Base-by-base conservation (phyloP, 2,797 vertebrate species). In the Amphiprion clarkii region DNA sequence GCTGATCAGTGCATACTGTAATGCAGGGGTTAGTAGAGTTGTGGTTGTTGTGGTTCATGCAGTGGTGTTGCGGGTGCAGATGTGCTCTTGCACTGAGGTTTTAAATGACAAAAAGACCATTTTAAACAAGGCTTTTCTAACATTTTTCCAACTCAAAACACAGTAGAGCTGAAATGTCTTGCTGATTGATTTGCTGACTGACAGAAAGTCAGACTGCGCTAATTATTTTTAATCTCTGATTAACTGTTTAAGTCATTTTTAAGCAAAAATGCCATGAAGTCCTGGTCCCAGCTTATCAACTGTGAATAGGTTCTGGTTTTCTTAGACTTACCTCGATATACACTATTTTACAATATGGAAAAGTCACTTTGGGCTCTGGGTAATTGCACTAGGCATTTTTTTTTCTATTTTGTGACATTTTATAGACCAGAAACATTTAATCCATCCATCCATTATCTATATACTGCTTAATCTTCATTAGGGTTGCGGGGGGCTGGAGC, bases 361-460 rank as follows among this genome's bases (percentile, higher is more conserved):
- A 25, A 0, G 14, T 65, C 29, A 52, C 40, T 40, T 23, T 56
- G 12, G 17, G 6, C 23, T 62, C 17, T n/a, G 17, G 36, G 33
- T 25, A 36, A 40, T 27, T 67, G 16, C 39, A 58, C 40, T 58
- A 4, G 17, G 11, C 2, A 25, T 53, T 54, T 67, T 52, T 62
- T 61, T 55, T 56, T 29, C 5, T 42, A 55, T 54, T 56, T 66
- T 66, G 8, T 31, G 1, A 67, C 36, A 71, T 76, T 79, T 54
- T 67, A 8, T 19, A 42, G 8, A 44, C 4, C 25, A 69, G 6
- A 67, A 23, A 11, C 9, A 59, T 16, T 42, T 27, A 27, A 27
- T 27, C 27, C 27, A 27, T 27, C 27, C 4, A 27, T 27, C 27
- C 27, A 27, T 27, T 27, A 3, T 27, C 27, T 27, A 27, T 27